Conservation (phyloP, 2,113 vertebrate genomes). For the Phocoena sinus region DNA sequence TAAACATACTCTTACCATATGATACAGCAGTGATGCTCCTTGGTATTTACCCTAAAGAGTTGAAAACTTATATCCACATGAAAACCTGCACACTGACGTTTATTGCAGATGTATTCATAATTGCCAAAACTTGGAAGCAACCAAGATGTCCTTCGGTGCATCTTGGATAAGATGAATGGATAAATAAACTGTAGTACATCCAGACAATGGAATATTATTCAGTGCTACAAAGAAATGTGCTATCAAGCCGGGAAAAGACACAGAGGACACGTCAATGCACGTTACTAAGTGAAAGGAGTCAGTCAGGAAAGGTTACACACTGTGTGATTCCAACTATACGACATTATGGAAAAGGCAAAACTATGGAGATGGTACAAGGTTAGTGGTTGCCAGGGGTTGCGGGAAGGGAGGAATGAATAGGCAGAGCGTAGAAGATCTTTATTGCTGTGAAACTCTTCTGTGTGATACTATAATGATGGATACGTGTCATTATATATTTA, state of each 20-base stretch:
- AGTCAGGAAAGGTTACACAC: not conserved
- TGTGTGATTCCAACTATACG: not conserved
- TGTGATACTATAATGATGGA: not conserved
- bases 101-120: not conserved
- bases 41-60: not conserved
- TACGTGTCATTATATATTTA: not conserved
- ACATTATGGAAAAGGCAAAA: not conserved
- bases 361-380: not conserved
- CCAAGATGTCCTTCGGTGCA: not conserved
- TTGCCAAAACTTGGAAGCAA: not conserved
- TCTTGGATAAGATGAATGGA: no score
- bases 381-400: not conserved
- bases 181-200: not conserved
- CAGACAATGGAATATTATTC: not conserved
- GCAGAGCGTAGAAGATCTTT: not conserved
- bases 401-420: not conserved
- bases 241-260: not conserved
- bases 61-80: not conserved
- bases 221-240: not conserved
- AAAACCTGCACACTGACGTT: not conserved
- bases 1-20: not conserved
- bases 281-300: not conserved
- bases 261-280: not conserved
- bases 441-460: not conserved
- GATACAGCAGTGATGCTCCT: not conserved